A percentile compares a stretch with the other conserved stretches of the same genome.
phyloP scores from a whole-genome alignment of 92 coral and sea anemone genomes.

The Zoanthus gigantus region DNA sequence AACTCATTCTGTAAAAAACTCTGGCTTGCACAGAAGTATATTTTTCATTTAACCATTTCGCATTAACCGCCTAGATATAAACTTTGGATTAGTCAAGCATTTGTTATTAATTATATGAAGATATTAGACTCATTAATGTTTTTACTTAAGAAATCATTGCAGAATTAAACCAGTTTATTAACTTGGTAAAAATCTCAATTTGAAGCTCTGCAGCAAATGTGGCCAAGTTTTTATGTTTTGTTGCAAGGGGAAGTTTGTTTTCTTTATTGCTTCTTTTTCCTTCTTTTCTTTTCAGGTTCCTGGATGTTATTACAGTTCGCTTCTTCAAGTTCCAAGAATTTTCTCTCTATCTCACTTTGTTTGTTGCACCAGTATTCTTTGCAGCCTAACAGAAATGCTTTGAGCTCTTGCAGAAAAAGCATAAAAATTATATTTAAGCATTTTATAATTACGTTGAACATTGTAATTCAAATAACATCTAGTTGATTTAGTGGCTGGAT shows the following conservation, averaged over 20 bases:
- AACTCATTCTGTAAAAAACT: neutral
- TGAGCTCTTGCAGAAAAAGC: constrained; percentile 31
- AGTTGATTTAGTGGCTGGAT: constrained; percentile 7
- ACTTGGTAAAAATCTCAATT: constrained; percentile 5
- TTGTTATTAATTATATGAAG: neutral
- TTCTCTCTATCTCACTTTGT: constrained; percentile 30
- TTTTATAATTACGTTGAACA: neutral
- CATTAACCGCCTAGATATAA: neutral
- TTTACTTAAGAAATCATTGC: neutral
- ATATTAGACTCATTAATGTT: neutral
- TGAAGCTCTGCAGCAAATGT: constrained; percentile 13
- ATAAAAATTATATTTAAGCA: neutral
- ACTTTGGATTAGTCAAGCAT: neutral
- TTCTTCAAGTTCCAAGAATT: constrained; percentile 5
- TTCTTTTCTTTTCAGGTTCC: constrained; percentile 17
- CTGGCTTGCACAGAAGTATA: neutral
- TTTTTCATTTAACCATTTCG: neutral
- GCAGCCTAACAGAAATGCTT: constrained; percentile 12
- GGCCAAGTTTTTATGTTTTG: constrained; percentile 8
- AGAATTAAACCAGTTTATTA: neutral
- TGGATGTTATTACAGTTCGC: neutral
- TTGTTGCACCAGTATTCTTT: constrained; percentile 16
- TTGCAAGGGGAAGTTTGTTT: neutral
- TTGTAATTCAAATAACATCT: neutral
- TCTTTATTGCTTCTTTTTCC: neutral